Evolutionary conservation across 2,888 invertebrate genomes (phyloP), one percentile per base, ranked within the genome.

Genomic region (Parnassius orleans): DNA sequence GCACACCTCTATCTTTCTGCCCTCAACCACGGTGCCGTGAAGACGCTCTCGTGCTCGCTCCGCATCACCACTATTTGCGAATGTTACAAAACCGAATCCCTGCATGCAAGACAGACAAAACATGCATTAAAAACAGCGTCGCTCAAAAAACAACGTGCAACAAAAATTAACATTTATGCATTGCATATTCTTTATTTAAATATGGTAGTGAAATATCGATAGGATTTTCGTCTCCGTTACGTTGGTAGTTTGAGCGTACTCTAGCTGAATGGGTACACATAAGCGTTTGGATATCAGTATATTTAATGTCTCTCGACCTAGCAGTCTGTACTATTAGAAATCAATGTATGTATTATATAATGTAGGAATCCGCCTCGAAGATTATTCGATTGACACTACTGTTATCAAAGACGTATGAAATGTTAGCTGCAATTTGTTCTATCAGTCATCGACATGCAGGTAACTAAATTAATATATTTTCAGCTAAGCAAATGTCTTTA

Each of bases 51-150:
- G 98, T 96, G 99, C 99, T 95, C 98, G 97, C 96, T 99, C 99
- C 94, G 99, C 99, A 95, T 99, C 99, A 95, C 96, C 97, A 95
- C 98, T 98, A 96, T 98, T 98, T 96, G 98, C 98, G 98, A 99
- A 99, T 96, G 99, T 99, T 96, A 99, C 99, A 97, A 99, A 99
- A 96, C 99, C 99, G 96, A 99, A 99, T 95, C 99, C 99, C 99
- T 99, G 97, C 96, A 97, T 97, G 97, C 96, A 96, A 94, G 96
- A 97, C 96, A 96, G 95, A 96, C 95, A 96, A 96, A 95, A 96
- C 96, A 96, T 96, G 96, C 96, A 96, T 95, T 96, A 95, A 95
- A 95, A 93, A 94, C 94, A 94, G 94, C 94, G 93, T 94, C 93
- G 93, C 93, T 94, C 94, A 94, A 94, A 94, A 94, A 93, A 93